Conservation (phyloP, 1,140 invertebrate genomes). For the Megalonaias nervosa region DNA sequence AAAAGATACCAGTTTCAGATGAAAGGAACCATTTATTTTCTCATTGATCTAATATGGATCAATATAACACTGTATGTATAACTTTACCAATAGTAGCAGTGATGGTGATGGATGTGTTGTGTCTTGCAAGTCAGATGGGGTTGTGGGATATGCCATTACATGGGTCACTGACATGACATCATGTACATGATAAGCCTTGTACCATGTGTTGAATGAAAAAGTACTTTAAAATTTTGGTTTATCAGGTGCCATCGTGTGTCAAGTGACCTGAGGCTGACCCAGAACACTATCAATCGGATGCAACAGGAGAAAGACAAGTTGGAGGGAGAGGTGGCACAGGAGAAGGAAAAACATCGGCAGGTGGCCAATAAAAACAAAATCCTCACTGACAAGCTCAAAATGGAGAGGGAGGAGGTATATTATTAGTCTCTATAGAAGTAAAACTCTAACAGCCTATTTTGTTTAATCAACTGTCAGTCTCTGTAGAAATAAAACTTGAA, state of each 20-base stretch:
- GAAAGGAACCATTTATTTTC: no score
- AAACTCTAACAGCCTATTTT: background rate
- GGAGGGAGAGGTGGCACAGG: constrained; percentile 49
- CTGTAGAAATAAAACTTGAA: no score
- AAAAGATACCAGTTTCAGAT: no score
- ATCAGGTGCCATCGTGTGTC: constrained; percentile 55
- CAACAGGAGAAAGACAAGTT: constrained; percentile 50
- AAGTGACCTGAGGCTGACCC: constrained; percentile 57
- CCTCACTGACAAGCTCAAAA: constrained; percentile 53
- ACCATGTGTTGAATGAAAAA: background rate
- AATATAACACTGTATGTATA: no score
- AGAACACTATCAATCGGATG: constrained; percentile 44
- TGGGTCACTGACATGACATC: no score
- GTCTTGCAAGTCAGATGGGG: no score
- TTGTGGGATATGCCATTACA: no score
- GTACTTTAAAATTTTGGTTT: constrained; percentile 5
- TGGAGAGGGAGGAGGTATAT: constrained; percentile 66
- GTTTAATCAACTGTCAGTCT: no score
- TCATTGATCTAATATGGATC: no score
- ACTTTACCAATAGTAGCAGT: no score
- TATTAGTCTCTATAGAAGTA: background rate
- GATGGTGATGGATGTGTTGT: no score
- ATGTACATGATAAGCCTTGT: no score
- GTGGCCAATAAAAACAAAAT: constrained; percentile 53
- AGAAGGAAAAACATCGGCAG: constrained; percentile 61